Conservation (phyloP, 2,113 vertebrate species). For the Corydoras maculifer region DNA sequence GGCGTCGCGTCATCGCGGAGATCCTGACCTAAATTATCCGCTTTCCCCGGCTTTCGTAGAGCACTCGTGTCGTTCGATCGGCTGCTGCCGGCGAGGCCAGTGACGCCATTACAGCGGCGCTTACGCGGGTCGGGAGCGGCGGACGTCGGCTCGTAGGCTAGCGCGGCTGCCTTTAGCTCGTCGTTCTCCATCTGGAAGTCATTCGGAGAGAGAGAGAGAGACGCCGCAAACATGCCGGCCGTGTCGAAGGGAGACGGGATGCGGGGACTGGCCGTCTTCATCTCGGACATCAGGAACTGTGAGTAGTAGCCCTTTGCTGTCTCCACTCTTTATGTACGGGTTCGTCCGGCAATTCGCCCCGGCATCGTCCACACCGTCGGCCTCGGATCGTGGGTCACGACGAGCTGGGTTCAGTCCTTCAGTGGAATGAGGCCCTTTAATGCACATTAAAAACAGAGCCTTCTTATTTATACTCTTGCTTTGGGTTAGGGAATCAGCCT, state of each 20-base stretch:
- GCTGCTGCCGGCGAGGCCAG: too few species aligned
- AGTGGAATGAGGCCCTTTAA: too few species aligned
- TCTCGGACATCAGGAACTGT: slow-evolving; percentile 92
- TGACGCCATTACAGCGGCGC: too few species aligned
- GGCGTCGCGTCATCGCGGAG: neutral
- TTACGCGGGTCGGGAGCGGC: too few species aligned
- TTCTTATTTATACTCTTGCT: too few species aligned
- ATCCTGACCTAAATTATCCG: neutral
- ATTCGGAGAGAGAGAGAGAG: slow-evolving; percentile 27
- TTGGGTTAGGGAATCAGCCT: too few species aligned
- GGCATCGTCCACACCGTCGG: neutral
- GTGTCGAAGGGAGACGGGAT: slow-evolving; percentile 92
- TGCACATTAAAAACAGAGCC: too few species aligned
- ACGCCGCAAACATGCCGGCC: slow-evolving; percentile 78
- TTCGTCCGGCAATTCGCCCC: neutral
- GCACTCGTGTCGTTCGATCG: too few species aligned
- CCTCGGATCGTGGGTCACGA: too few species aligned
- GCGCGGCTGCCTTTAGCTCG: neutral
- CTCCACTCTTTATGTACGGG: too few species aligned
- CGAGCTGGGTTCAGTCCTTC: too few species aligned
- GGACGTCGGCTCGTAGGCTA: slow-evolving; percentile 3
- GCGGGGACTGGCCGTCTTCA: slow-evolving; percentile 90
- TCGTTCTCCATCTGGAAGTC: slow-evolving; percentile 38
- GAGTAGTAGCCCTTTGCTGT: slow-evolving; percentile 51
- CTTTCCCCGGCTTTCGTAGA: too few species aligned